phyloP scores from a whole-genome alignment of 2,113 vertebrate species.

The Rhea pennata region DNA sequence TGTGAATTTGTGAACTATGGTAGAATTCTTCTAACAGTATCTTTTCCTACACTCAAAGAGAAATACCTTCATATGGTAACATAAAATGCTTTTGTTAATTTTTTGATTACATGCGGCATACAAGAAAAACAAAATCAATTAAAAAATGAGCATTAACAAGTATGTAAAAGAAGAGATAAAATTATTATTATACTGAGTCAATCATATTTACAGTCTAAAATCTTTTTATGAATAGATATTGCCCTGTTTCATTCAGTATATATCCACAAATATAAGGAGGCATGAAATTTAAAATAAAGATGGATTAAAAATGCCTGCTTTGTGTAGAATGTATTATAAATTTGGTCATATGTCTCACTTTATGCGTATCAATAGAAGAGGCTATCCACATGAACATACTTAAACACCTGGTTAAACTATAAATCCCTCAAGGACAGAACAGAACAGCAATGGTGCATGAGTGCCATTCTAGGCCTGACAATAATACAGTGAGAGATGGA shows the following conservation, averaged over 20 bases:
- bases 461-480: background rate
- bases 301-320: background rate
- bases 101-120: background rate
- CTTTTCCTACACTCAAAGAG: background rate
- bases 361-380: background rate
- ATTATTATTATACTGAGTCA: background rate
- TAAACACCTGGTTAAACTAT: background rate
- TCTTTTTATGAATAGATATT: background rate
- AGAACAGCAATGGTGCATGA: background rate
- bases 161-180: background rate
- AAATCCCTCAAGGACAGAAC: background rate
- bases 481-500: background rate
- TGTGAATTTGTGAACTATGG: background rate
- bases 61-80: background rate
- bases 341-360: background rate
- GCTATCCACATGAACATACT: background rate
- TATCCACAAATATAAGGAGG: background rate
- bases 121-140: background rate
- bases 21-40: background rate
- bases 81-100: fast-evolving
- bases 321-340: background rate
- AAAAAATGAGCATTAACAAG: background rate
- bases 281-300: background rate
- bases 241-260: background rate
- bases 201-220: background rate